phyloP scores from a whole-genome alignment of 2,888 invertebrate species.

The Cheilosia variabilis region DNA sequence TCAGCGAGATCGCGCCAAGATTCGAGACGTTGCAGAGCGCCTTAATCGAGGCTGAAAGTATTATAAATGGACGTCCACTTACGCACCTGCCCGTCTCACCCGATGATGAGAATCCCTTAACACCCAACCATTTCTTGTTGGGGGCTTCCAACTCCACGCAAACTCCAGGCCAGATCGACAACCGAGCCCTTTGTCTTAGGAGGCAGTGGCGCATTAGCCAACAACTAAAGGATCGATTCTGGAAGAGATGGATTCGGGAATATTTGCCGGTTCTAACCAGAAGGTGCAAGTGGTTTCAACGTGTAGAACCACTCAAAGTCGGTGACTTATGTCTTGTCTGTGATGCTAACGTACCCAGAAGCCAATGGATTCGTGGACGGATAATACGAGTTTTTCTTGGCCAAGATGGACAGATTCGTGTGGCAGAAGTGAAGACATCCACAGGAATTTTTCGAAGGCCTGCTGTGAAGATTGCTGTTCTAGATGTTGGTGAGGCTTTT shows the following conservation, averaged over 20 bases:
- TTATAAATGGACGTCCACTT: constrained; percentile 4
- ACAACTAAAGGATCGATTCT: constrained; percentile 33
- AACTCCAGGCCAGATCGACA: constrained; percentile 11
- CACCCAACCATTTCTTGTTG: constrained; percentile 42
- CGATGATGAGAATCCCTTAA: constrained; percentile 49
- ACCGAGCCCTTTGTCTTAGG: constrained; percentile 22
- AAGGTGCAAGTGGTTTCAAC: constrained; percentile 13
- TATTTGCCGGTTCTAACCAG: constrained; percentile 1
- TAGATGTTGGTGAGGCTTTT: constrained; percentile 82
- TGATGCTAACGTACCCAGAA: constrained; percentile 59
- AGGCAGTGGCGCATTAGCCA: constrained; percentile 29
- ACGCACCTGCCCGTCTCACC: constrained; percentile 11
- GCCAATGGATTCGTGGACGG: constrained; percentile 60
- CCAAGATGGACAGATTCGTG: too few relatives aligned
- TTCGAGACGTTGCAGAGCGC: constrained; percentile 20
- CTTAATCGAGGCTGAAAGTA: constrained; percentile 12
- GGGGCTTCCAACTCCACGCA: constrained; percentile 26
- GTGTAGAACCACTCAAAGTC: constrained; percentile 21
- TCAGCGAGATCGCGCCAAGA: constrained; percentile 5
- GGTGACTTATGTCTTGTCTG: constrained; percentile 57
- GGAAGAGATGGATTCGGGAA: constrained; percentile 42
- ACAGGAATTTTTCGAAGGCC: constrained; percentile 68
- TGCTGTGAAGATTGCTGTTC: constrained; percentile 77
- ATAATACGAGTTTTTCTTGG: constrained; percentile 61
- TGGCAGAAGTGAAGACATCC: constrained; percentile 61